A percentile compares a stretch with the other conserved stretches of the same genome.
These are phyloP conservation scores for Drosophila mayri DNA, from an alignment of 1,140 invertebrate species.

Conservation along the genomic window DNA sequence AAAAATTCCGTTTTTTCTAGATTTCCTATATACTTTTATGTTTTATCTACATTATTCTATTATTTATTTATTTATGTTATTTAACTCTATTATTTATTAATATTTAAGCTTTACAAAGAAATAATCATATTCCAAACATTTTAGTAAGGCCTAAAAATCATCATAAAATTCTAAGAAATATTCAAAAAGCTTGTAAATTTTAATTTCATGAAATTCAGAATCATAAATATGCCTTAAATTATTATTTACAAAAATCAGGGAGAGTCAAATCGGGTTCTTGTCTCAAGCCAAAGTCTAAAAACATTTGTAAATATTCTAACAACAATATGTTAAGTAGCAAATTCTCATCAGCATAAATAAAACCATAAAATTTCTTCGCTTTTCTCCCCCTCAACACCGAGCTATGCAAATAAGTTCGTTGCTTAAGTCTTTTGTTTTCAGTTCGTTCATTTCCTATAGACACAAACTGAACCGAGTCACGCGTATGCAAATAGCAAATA, in stretches of 20 bases:
- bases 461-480: constrained; percentile 25
- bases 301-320: neutral
- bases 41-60: neutral
- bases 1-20: too few relatives aligned
- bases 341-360: constrained; percentile 25
- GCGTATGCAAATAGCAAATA: constrained; percentile 50
- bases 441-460: constrained; percentile 27
- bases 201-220: too few relatives aligned
- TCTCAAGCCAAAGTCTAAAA: neutral
- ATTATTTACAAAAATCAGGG: constrained; percentile 3
- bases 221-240: neutral
- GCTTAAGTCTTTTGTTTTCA: constrained; percentile 42
- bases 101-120: neutral
- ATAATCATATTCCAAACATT: neutral
- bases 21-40: neutral
- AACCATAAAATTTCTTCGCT: constrained; percentile 1
- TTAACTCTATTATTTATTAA: too few relatives aligned
- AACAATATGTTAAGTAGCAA: neutral
- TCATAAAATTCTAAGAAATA: neutral
- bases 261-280: neutral
- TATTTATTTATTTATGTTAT: neutral
- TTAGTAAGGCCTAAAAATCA: neutral
- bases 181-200: neutral
- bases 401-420: constrained; percentile 49
- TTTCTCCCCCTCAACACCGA: neutral